Percentiles rank a stretch among this genome's conserved stretches.
phyloP scores from a whole-genome alignment of 2,113 vertebrate species.

The Hypomesus transpacificus region DNA sequence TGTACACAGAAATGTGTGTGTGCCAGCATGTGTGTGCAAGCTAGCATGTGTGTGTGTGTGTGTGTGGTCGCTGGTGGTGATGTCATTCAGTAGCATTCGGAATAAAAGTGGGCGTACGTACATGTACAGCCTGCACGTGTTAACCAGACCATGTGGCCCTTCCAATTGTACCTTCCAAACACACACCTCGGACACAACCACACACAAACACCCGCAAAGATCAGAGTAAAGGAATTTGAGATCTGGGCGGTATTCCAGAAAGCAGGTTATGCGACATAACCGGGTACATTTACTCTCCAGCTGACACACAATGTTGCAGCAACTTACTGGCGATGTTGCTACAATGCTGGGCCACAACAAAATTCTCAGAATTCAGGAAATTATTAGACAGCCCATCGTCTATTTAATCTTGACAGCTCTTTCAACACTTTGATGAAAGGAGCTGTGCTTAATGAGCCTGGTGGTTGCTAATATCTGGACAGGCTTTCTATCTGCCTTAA shows the following conservation, averaged over 20 bases:
- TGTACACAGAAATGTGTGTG: background rate
- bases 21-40: slow-evolving; percentile 7
- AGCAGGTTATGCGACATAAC: too few relatives aligned
- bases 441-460: slow-evolving; percentile 48
- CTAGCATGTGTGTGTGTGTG: slow-evolving; percentile 22
- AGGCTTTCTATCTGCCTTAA: slow-evolving; percentile 57
- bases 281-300: too few relatives aligned
- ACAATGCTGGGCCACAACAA: too few relatives aligned
- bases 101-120: slow-evolving; percentile 33
- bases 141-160: slow-evolving; percentile 47
- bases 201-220: background rate
- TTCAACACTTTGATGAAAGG: slow-evolving; percentile 59
- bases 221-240: too few relatives aligned
- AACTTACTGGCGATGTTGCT: too few relatives aligned
- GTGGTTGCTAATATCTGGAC: slow-evolving; percentile 46
- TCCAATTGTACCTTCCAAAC: background rate
- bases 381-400: too few relatives aligned
- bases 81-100: slow-evolving; percentile 45
- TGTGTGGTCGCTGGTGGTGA: slow-evolving; percentile 25
- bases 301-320: too few relatives aligned
- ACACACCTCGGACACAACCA: background rate
- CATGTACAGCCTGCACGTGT: slow-evolving; percentile 46
- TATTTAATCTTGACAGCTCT: background rate
- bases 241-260: too few relatives aligned
- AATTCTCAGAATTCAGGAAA: too few relatives aligned